phyloP scores from a whole-genome alignment of 2,113 vertebrate genomes.

The Acrocephalus arundinaceus region DNA sequence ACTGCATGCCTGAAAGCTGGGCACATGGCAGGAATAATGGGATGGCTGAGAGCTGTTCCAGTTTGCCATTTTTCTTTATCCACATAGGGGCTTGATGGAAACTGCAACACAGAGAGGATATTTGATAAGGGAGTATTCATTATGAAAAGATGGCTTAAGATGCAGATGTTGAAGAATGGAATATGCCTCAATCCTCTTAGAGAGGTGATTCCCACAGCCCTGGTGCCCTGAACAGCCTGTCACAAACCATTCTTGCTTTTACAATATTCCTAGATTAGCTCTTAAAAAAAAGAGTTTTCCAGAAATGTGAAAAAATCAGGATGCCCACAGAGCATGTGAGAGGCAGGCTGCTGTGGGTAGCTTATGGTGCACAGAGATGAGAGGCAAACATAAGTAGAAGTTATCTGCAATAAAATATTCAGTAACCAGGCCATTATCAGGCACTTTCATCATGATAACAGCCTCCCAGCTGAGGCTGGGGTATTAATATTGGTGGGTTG shows the following conservation, averaged over 20 bases:
- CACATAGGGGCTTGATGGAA: not conserved
- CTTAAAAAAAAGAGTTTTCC: not conserved
- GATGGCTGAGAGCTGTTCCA: not conserved
- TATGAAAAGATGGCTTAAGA: not conserved
- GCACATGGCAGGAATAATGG: not conserved
- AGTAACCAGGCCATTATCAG: not conserved
- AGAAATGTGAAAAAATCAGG: not conserved
- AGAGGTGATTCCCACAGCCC: not conserved
- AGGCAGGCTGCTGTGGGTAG: not conserved
- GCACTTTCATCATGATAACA: not conserved
- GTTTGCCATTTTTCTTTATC: not conserved
- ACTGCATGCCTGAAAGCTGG: not conserved
- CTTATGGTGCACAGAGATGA: rapidly evolving
- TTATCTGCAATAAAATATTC: not conserved
- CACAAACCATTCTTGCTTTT: not conserved
- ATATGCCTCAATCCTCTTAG: slow-evolving; percentile 14
- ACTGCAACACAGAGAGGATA: not conserved
- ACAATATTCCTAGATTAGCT: not conserved
- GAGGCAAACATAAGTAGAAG: not conserved
- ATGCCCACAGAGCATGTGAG: not conserved
- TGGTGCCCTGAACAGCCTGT: not conserved
- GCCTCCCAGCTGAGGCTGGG: not conserved
- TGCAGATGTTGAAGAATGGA: not conserved
- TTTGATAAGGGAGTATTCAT: not conserved
- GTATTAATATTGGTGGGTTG: not conserved